Evolutionary conservation across 1,140 invertebrate genomes (phyloP), one percentile per base, ranked within the genome.

Genomic region (Chironomus tepperi): DNA sequence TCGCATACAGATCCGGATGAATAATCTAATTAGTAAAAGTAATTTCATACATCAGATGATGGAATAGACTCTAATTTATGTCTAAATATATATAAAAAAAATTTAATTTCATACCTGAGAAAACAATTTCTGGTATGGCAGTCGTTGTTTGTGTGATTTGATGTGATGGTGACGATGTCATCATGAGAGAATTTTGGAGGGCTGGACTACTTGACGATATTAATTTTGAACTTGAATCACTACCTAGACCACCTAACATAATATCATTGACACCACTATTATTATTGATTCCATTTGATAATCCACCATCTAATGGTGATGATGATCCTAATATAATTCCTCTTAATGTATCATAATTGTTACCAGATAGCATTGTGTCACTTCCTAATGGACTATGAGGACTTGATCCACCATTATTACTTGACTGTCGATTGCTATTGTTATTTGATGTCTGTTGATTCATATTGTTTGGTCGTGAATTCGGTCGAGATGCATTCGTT

Each of bases 1-100:
- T 70, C 65, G 19, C 65, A 16, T 70, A 16, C 65, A 70, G 65
- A 70, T 18, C 65, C 65, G 15, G 65, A 70, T 70, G 65, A 70
- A 70, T 70, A 70, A 70, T 70, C 65, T 70, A 21, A 8, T 10
- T 70, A 8, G 10, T 3, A n/a, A 57, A 10, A 10, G n/a, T 57
- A 57, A 57, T 12, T 57, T 57, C 10, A 57, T 12, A n/a, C 47
- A n/a, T 57, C 9, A 34, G 24, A 57, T 57, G 9, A 57, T 57
- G 1, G 7, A 57, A 34, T 2, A 34, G 2, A 34, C 2, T 34
- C 5, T 2, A 34, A 34, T 34, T 34, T 34, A 34, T 34, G 24
- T 34, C n/a, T n/a, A 34, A 34, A 15, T 57, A 15, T 57, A 10
- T 70, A 70, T 21, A 19, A n/a, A n/a, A n/a, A 8, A 70, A 19